A percentile compares a stretch with the other conserved stretches of the same genome.
Evolutionary conservation across 1,140 invertebrate genomes (phyloP).

Genomic region (Diorhabda carinulata): DNA sequence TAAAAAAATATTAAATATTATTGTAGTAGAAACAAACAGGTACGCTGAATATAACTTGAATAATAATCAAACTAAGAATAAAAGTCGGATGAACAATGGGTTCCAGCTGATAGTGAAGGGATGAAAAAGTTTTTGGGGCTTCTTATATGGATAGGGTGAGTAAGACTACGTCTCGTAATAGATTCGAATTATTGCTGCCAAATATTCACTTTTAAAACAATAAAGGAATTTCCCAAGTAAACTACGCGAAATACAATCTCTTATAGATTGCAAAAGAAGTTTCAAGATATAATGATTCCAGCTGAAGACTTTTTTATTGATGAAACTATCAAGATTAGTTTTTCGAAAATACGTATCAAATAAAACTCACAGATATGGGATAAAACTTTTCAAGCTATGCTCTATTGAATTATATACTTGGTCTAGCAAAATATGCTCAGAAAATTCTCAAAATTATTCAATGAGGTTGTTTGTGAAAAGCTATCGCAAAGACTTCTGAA

Average conservation of each 20-base stretch:
- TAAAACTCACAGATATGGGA: not conserved
- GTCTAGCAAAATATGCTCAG: not conserved
- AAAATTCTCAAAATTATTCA: not conserved
- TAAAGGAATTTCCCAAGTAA: not conserved
- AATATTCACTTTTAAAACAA: not conserved
- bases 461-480: not conserved
- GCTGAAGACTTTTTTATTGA: not conserved
- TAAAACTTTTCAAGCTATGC: not conserved
- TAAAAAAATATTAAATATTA: no score
- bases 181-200: not conserved
- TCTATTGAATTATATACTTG: not conserved
- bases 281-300: not conserved
- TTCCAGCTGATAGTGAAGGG: not conserved
- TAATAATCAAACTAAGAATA: no score
- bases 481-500: not conserved
- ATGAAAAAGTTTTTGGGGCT: not conserved
- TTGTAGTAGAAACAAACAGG: no score
- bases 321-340: not conserved
- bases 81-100: not conserved
- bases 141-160: not conserved
- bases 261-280: not conserved
- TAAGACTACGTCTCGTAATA: not conserved
- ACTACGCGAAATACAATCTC: not conserved
- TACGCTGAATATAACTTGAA: no score
- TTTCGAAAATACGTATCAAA: not conserved